A percentile compares a stretch with the other conserved stretches of the same genome.
Conservation (phyloP, 2,888 invertebrate genomes). For the Troides aeacus region DNA sequence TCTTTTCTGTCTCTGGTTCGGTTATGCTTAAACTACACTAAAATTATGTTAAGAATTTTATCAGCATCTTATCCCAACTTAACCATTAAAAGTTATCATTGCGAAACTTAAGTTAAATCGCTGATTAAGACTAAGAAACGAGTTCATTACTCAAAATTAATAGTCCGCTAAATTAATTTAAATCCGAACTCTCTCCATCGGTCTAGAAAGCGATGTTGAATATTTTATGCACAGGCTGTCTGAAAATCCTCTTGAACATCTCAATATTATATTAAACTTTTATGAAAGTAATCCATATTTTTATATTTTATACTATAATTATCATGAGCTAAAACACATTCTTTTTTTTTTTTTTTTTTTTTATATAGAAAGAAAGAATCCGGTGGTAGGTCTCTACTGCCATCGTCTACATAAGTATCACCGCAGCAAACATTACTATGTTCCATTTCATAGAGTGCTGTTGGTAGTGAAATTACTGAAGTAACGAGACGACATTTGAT, state of each 20-base stretch:
- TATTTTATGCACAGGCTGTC: constrained; percentile 55
- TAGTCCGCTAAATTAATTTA: constrained; percentile 75
- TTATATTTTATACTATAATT: neutral
- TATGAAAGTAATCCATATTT: neutral
- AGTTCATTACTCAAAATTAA: constrained; percentile 75
- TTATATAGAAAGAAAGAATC: neutral
- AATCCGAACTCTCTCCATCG: constrained; percentile 66
- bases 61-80: constrained; percentile 10
- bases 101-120: constrained; percentile 39
- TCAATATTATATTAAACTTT: constrained; percentile 28
- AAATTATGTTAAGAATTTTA: neutral
- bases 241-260: constrained; percentile 29
- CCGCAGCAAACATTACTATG: too few relatives aligned
- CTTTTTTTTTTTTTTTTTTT: neutral
- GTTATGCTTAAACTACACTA: neutral
- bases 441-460: too few relatives aligned
- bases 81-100: constrained; percentile 31
- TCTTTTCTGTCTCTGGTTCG: too few relatives aligned
- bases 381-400: too few relatives aligned
- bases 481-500: too few relatives aligned
- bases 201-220: constrained; percentile 48
- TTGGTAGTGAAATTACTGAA: too few relatives aligned
- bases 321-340: neutral
- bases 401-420: too few relatives aligned
- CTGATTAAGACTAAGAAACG: constrained; percentile 47